These are phyloP conservation scores for Hestina assimilis DNA, from an alignment of 1,140 invertebrate genomes.

Conservation along the genomic window DNA sequence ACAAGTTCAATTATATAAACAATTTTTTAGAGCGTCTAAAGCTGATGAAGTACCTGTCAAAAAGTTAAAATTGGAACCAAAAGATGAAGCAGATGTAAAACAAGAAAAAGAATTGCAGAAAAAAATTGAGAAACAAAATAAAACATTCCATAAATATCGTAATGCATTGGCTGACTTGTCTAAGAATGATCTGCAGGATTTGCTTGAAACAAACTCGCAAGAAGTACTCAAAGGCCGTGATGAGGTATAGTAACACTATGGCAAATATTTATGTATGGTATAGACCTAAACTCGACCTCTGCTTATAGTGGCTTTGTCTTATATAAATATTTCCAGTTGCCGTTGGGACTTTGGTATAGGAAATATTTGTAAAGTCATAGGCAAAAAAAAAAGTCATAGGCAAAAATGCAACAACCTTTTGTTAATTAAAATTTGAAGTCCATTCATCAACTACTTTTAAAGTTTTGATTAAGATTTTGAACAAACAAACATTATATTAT, in stretches of 20 bases:
- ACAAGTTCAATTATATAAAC: constrained; percentile 1
- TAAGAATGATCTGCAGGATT: constrained; percentile 80
- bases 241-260: too few species aligned
- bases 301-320: too few species aligned
- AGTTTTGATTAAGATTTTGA: not conserved
- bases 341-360: too few species aligned
- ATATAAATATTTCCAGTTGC: too few species aligned
- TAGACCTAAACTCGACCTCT: too few species aligned
- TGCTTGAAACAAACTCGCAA: constrained; percentile 88
- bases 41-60: constrained; percentile 81
- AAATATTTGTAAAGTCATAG: too few species aligned
- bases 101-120: constrained; percentile 75
- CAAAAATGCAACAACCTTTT: too few species aligned
- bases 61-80: constrained; percentile 83
- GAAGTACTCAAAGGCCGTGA: constrained; percentile 81
- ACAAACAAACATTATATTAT: too few species aligned
- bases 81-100: constrained; percentile 76
- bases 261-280: too few species aligned
- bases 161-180: constrained; percentile 79
- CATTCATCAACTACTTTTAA: too few species aligned
- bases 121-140: constrained; percentile 86
- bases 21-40: constrained; percentile 76
- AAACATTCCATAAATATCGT: constrained; percentile 86
- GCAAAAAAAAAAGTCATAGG: too few species aligned
- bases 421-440: too few species aligned